These are phyloP conservation scores for Cryptoprocta ferox DNA, from an alignment of 2,797 vertebrate species.

Conservation along the genomic window DNA sequence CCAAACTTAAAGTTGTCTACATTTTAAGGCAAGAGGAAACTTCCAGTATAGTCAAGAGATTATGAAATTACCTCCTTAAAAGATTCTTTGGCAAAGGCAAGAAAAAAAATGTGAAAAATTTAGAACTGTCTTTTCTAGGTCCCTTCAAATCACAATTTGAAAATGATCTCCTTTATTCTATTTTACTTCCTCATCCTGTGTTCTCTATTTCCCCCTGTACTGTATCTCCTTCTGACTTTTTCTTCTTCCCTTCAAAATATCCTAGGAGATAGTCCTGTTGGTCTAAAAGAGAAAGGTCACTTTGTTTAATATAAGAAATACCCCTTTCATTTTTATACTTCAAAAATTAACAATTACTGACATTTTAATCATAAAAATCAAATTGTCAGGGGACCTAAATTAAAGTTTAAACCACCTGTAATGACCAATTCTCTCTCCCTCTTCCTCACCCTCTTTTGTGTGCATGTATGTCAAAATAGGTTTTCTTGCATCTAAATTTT, in stretches of 20 bases:
- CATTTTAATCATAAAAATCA: neutral
- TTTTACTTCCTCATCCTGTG: neutral
- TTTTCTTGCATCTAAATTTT: neutral
- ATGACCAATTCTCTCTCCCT: neutral
- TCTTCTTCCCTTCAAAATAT: neutral
- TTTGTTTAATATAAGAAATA: neutral
- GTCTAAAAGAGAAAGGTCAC: neutral
- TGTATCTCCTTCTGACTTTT: neutral
- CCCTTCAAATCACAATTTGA: neutral
- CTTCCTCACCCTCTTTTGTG: neutral
- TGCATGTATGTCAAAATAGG: neutral
- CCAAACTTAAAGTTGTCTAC: neutral
- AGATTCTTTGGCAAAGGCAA: neutral
- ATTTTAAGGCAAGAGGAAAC: conserved; percentile 31
- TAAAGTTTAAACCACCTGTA: neutral
- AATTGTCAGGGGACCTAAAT: neutral
- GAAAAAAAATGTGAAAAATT: neutral
- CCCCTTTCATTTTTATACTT: neutral
- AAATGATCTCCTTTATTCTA: neutral
- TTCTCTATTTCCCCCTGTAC: neutral
- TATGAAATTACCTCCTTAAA: conserved; percentile 39
- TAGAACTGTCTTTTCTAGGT: neutral
- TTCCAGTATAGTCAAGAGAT: neutral
- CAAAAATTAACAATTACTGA: neutral
- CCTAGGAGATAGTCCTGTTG: neutral